phyloP scores from a whole-genome alignment of 2,888 invertebrate species.

The Augiades crinisus region DNA sequence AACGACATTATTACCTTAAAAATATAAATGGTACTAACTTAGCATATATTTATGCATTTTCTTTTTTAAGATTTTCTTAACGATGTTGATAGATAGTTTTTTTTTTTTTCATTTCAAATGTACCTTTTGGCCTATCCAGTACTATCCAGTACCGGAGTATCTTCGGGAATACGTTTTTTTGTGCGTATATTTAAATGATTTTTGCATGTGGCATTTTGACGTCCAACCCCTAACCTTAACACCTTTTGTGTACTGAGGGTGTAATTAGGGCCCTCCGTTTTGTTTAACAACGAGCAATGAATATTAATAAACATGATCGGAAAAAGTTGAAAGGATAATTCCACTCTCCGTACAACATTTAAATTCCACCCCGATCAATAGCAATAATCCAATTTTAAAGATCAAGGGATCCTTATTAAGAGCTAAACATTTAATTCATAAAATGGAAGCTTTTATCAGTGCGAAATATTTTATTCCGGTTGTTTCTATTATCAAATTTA shows the following conservation, averaged over 20 bases:
- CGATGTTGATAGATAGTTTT: too few relatives aligned
- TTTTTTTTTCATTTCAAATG: too few relatives aligned
- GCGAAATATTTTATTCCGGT: not conserved
- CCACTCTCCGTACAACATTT: not conserved
- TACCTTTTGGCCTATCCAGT: too few relatives aligned
- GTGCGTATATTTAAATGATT: constrained; percentile 62
- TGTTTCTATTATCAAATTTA: constrained; percentile 14
- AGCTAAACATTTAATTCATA: not conserved
- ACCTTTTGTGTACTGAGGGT: constrained; percentile 49
- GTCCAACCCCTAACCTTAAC: constrained; percentile 48
- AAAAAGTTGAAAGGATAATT: constrained; percentile 14
- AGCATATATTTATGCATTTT: too few relatives aligned
- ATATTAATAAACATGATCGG: constrained; percentile 65
- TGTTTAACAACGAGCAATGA: constrained; percentile 68
- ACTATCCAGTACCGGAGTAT: too few relatives aligned
- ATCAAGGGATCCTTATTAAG: too few relatives aligned
- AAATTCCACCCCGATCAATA: not conserved
- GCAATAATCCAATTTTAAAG: not conserved
- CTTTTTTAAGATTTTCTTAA: too few relatives aligned
- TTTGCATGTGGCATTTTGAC: constrained; percentile 67
- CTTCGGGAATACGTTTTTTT: too few relatives aligned
- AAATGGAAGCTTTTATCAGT: not conserved
- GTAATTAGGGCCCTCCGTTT: constrained; percentile 58
- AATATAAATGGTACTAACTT: too few relatives aligned
- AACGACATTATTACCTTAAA: too few relatives aligned